Evolutionary conservation across 2,888 invertebrate species (phyloP).

Genomic region (Notodonta dromedarius): DNA sequence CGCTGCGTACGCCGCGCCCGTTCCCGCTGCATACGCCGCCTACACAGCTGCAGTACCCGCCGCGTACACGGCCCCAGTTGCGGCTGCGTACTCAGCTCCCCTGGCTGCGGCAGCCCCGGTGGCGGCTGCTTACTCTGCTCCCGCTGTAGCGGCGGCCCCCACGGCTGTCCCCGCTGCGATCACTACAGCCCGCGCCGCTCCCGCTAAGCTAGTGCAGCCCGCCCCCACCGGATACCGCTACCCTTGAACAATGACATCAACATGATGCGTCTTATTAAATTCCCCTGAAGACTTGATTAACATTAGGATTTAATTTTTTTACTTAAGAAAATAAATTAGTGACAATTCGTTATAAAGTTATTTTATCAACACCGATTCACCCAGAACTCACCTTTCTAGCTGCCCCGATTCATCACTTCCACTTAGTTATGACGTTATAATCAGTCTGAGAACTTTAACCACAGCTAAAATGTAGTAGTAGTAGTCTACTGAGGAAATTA

Average conservation of each 20-base stretch:
- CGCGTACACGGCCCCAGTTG: background rate
- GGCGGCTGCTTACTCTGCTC: conserved; percentile 1
- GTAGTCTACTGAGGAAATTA: too few species aligned
- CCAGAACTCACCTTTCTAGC: too few species aligned
- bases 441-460: too few species aligned
- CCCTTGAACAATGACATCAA: conserved; percentile 49
- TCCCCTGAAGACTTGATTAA: conserved; percentile 61
- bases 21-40: conserved; percentile 31
- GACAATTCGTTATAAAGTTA: conserved; percentile 32
- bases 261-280: conserved; percentile 50
- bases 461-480: too few species aligned
- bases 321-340: conserved; percentile 23
- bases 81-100: background rate
- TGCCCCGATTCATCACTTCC: too few species aligned
- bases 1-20: conserved; percentile 26
- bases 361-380: too few species aligned
- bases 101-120: background rate
- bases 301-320: conserved; percentile 38
- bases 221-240: conserved; percentile 65
- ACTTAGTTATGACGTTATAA: too few species aligned
- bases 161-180: conserved; percentile 25
- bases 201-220: conserved; percentile 86
- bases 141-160: conserved; percentile 20
- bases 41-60: conserved; percentile 29
- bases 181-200: conserved; percentile 23